Evolutionary conservation across 2,888 invertebrate genomes (phyloP), one percentile per base, ranked within the genome.

Genomic region (Exephanes ischioxanthus): DNA sequence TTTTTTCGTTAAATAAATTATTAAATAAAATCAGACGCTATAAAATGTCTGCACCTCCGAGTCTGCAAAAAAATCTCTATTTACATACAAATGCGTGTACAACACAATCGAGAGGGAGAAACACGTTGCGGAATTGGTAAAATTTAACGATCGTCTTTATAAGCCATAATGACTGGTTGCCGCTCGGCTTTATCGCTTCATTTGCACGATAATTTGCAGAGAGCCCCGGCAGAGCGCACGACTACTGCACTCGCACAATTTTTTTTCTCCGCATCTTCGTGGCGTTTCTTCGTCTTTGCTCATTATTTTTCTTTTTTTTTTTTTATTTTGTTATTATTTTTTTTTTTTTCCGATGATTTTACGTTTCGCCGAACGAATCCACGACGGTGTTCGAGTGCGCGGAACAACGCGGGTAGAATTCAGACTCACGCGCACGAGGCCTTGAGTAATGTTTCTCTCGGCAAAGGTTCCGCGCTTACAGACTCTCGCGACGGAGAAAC

Each of bases 71-170:
- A 37, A 9, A 14, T 3, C 45, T 45, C 78, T 71, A 33, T 63
- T 53, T 66, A 73, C 51, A 67, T 45, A 80, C n/a, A 51, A 45
- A 37, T 67, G 63, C 55, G 55, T 66, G 48, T 55, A 37, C 19
- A 67, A 53, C 61, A 58, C 51, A 72, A 26, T 67, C 71, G 76
- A 81, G 72, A 77, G 73, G 72, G 33, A 67, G 55, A 41, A 84
- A 67, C 71, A 66, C 77, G 81, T 71, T 75, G 66, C 76, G 79
- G 86, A 88, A 88, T 89, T 88, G 86, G 88, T 86, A 68, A 83
- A 87, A 87, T 88, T 91, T 91, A 91, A 91, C 89, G 90, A 90
- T 85, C 89, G 79, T 48, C 87, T 92, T 92, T 91, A 92, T 90
- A 89, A 67, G 85, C 90, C 83, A 83, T 91, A 91, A 92, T 91